Percentiles rank a stretch among this genome's conserved stretches.
Conservation (phyloP, 2,797 vertebrate species). For the Microcaecilia unicolor region DNA sequence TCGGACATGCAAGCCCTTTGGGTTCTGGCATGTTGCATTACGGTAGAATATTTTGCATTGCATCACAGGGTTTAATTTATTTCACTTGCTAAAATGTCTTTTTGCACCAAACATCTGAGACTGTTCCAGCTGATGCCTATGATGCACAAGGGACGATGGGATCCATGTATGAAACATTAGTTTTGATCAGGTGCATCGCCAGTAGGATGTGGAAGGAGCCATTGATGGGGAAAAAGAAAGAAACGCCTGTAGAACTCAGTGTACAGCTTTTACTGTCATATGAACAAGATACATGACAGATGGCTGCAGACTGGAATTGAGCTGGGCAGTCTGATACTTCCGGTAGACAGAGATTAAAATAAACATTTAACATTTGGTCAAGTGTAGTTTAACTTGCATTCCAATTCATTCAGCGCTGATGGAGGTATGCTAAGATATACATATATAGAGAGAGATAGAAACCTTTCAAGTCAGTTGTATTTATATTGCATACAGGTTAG, state of each 20-base stretch:
- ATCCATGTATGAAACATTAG: conserved; percentile 35
- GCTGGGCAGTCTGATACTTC: too few species aligned
- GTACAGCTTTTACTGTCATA: conserved; percentile 44
- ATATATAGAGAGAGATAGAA: too few species aligned
- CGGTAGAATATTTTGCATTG: conserved; percentile 10
- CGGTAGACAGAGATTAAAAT: conserved; percentile 47
- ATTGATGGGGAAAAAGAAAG: conserved; percentile 45
- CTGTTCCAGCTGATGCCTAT: conserved; percentile 39
- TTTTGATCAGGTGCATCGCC: conserved; percentile 29
- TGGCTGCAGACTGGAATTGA: too few species aligned
- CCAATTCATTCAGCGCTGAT: conserved; percentile 56
- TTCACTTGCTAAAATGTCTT: conserved; percentile 34
- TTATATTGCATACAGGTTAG: conserved; percentile 69
- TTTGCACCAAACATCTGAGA: conserved; percentile 39
- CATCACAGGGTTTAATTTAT: conserved; percentile 7
- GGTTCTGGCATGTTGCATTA: conserved; percentile 25
- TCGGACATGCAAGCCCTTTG: conserved; percentile 31
- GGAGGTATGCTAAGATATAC: conserved; percentile 66
- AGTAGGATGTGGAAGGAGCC: conserved; percentile 31
- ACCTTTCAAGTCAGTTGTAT: conserved; percentile 54
- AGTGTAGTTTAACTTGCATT: conserved; percentile 54
- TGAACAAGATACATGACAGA: too few species aligned
- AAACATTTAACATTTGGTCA: conserved; percentile 67
- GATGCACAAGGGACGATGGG: conserved; percentile 33
- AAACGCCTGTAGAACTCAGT: conserved; percentile 39